phyloP scores from a whole-genome alignment of 2,797 vertebrate species.

The Gadopsis marmoratus region DNA sequence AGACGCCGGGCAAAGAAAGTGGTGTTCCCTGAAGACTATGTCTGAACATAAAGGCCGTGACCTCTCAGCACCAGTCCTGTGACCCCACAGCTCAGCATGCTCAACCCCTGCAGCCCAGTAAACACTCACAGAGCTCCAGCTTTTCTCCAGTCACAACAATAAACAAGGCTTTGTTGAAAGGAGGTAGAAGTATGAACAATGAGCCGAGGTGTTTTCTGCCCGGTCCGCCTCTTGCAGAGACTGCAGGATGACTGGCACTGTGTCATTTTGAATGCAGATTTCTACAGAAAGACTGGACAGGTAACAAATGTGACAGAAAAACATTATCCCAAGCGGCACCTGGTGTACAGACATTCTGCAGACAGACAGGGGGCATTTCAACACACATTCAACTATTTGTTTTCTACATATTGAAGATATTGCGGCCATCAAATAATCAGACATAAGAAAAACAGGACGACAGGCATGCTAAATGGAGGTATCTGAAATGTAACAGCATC shows the following conservation, averaged over 20 bases:
- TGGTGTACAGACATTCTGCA: neutral
- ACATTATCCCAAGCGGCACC: constrained; percentile 5
- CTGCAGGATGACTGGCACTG: constrained; percentile 7
- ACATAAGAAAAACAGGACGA: constrained; percentile 27
- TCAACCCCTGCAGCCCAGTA: constrained; percentile 53
- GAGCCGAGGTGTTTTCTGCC: constrained; percentile 30
- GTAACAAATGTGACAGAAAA: constrained; percentile 33
- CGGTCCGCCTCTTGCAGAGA: constrained; percentile 12
- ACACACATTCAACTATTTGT: neutral
- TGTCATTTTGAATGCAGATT: constrained; percentile 42
- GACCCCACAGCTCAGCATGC: constrained; percentile 51
- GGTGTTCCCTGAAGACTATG: constrained; percentile 60
- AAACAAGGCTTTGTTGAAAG: constrained; percentile 52
- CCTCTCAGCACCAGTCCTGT: constrained; percentile 60
- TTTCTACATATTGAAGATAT: neutral
- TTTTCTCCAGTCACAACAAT: constrained; percentile 57
- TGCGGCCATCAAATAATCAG: neutral
- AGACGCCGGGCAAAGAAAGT: constrained; percentile 46
- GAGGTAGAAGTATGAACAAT: constrained; percentile 47
- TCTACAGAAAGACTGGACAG: constrained; percentile 17
- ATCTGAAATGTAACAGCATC: constrained; percentile 48
- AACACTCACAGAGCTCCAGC: constrained; percentile 48
- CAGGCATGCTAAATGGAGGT: constrained; percentile 35
- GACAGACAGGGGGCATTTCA: neutral
- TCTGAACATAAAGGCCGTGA: constrained; percentile 73